These are phyloP conservation scores for Standfussiana lucernea DNA, from an alignment of 2,888 invertebrate genomes.

Conservation along the genomic window DNA sequence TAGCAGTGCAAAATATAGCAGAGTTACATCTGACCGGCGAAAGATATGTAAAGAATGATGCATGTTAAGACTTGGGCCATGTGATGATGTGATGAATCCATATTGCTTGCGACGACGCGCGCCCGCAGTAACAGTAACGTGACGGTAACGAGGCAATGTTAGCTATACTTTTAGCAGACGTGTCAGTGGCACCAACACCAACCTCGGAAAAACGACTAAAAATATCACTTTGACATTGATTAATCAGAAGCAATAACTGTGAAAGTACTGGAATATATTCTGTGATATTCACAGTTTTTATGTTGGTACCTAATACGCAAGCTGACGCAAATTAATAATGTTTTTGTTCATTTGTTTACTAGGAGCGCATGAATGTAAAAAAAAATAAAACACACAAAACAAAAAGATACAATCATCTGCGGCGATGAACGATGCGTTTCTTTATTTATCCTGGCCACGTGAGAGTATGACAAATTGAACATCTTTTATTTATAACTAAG, in stretches of 20 bases:
- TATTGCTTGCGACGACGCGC: not conserved
- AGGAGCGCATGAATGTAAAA: conserved; percentile 19
- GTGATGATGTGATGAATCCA: not conserved
- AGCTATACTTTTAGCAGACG: not conserved
- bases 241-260: not conserved
- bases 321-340: not conserved
- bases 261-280: not conserved
- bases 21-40: not conserved
- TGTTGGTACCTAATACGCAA: not conserved
- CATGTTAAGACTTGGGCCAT: not conserved
- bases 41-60: not conserved
- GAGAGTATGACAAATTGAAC: conserved; percentile 18
- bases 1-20: not conserved
- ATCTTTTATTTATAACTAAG: conserved; percentile 12
- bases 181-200: not conserved
- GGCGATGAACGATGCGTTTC: not conserved
- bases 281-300: not conserved
- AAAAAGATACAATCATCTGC: not conserved
- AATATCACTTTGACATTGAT: not conserved
- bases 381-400: no score
- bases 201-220: not conserved
- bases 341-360: conserved; percentile 5
- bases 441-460: not conserved
- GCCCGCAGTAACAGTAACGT: not conserved
- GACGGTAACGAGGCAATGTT: not conserved